Percentiles rank a stretch among this genome's conserved stretches.
Conservation (phyloP, 2,888 invertebrate species). For the Lasioglossum malachurum region DNA sequence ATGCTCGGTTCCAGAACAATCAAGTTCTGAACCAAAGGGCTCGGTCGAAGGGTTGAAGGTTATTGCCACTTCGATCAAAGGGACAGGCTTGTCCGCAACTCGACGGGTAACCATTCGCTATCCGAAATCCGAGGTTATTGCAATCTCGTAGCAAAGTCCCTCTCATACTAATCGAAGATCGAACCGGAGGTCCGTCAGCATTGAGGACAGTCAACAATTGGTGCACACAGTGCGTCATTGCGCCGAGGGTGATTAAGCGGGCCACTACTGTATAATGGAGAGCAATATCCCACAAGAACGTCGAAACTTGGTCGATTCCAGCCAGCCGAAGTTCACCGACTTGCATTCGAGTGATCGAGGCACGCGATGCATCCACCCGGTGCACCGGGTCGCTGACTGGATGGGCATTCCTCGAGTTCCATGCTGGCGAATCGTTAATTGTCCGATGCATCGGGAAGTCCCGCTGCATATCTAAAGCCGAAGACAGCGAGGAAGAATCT, state of each 20-base stretch:
- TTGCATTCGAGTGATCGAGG: background rate
- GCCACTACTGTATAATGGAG: background rate
- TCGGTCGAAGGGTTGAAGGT: background rate
- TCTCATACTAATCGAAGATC: background rate
- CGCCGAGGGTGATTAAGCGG: background rate
- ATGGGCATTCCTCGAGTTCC: slow-evolving; percentile 10
- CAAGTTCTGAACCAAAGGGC: background rate
- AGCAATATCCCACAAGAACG: background rate
- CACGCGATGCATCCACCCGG: slow-evolving; percentile 6
- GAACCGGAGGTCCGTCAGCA: background rate
- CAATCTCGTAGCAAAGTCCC: background rate
- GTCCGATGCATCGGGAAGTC: slow-evolving; percentile 15
- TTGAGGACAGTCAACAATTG: background rate
- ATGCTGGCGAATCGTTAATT: slow-evolving; percentile 3
- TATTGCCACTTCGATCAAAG: background rate
- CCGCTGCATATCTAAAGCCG: slow-evolving; percentile 12
- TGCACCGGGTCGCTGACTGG: slow-evolving; percentile 1
- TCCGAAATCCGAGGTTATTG: background rate
- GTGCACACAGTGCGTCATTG: background rate
- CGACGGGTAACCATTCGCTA: background rate
- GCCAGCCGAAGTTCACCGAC: background rate
- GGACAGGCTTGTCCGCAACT: background rate
- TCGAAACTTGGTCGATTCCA: background rate
- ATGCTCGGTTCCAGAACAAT: no score
- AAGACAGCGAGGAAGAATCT: background rate